phyloP scores from a whole-genome alignment of 2,113 vertebrate genomes.

The Morphnarchus princeps region DNA sequence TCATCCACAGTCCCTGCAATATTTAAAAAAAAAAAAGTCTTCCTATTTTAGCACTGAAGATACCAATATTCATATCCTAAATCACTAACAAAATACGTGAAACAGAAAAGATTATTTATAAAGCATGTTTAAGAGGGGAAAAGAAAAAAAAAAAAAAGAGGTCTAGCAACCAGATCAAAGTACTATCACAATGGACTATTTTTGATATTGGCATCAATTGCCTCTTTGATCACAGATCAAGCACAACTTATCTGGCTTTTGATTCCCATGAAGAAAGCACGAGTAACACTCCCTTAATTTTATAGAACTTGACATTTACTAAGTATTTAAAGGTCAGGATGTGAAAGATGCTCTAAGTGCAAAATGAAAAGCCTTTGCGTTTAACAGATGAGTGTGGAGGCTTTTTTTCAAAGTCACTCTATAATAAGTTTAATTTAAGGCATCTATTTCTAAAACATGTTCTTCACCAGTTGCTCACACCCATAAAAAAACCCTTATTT shows the following conservation, averaged over 20 bases:
- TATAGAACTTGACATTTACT: slow-evolving; percentile 19
- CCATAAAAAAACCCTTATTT: not conserved
- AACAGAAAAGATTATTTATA: not conserved
- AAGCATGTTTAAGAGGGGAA: not conserved
- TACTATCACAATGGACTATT: not conserved
- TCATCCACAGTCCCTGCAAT: not conserved
- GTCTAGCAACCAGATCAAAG: not conserved
- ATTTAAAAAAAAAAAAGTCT: not conserved
- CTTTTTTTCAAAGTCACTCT: slow-evolving; percentile 9
- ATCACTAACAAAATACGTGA: not conserved
- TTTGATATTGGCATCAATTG: not conserved
- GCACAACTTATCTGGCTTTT: not conserved
- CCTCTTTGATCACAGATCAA: slow-evolving; percentile 42
- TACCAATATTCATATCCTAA: not conserved
- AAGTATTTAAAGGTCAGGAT: slow-evolving; percentile 38
- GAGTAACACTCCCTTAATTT: not conserved
- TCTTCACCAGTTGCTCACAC: slow-evolving; percentile 10
- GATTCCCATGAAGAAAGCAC: not conserved
- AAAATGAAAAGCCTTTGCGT: slow-evolving; percentile 3
- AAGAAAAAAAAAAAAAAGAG: not conserved
- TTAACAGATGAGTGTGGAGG: slow-evolving; percentile 6
- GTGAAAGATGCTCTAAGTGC: slow-evolving; percentile 8
- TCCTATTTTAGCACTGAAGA: not conserved
- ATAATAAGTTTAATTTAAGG: slow-evolving; percentile 1
- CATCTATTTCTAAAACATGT: slow-evolving; percentile 13